Conservation (phyloP, 2,797 vertebrate genomes). For the Pterois miles region DNA sequence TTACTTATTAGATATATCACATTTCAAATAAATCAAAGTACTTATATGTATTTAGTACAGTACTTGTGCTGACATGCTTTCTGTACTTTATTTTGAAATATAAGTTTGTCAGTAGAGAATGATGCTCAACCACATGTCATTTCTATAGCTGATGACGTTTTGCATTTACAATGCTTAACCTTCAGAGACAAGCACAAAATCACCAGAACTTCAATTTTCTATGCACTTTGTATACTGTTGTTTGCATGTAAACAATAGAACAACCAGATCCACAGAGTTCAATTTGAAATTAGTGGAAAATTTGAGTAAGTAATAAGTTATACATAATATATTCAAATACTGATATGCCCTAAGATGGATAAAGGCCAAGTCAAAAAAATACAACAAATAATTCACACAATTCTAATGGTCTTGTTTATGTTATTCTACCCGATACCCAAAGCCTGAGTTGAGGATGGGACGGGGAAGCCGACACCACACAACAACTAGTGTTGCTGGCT, state of each 20-base stretch:
- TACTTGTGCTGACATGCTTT: background rate
- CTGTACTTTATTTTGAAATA: background rate
- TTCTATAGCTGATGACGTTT: background rate
- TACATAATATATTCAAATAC: background rate
- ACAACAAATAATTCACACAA: background rate
- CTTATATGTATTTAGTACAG: background rate
- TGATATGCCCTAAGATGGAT: background rate
- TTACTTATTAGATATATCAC: background rate
- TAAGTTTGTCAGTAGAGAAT: background rate
- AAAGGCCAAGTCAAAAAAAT: background rate
- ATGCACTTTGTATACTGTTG: background rate
- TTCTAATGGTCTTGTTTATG: slow-evolving; percentile 6
- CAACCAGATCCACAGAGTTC: background rate
- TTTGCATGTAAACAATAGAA: background rate
- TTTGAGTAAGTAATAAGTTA: background rate
- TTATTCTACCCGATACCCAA: slow-evolving; percentile 40
- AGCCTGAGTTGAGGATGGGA: slow-evolving; percentile 15
- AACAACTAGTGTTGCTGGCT: slow-evolving; percentile 62
- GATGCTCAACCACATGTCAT: background rate
- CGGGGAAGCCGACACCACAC: slow-evolving; percentile 41
- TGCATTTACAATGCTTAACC: background rate
- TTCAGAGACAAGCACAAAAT: background rate
- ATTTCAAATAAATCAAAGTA: background rate
- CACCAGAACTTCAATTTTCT: background rate
- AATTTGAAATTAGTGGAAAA: background rate